Percentiles rank a stretch among this genome's conserved stretches.
Conservation (phyloP, 2,113 vertebrate genomes). For the Egretta garzetta region DNA sequence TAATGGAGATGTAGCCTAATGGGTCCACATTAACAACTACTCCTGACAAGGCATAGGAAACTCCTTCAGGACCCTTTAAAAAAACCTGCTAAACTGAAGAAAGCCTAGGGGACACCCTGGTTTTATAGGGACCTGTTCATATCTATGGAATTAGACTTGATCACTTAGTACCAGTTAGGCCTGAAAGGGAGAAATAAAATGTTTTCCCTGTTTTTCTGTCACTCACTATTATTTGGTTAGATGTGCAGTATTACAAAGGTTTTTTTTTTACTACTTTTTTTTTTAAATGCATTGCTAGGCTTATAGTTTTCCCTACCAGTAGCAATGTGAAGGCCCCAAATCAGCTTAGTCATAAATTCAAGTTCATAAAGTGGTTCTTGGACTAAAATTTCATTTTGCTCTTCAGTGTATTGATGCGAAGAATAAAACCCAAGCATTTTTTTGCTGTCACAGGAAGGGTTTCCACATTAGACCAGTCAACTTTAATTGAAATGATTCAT, state of each 20-base stretch:
- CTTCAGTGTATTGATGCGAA: not conserved
- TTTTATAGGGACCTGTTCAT: not conserved
- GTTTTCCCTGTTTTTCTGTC: not conserved
- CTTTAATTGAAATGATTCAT: not conserved
- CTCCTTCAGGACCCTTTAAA: not conserved
- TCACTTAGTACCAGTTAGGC: not conserved
- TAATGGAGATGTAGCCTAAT: not conserved
- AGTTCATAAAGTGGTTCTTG: not conserved
- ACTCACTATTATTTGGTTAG: not conserved
- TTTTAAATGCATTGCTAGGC: not conserved
- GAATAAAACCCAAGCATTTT: not conserved
- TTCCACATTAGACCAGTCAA: not conserved
- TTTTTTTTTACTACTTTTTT: no score
- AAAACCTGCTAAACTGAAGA: not conserved
- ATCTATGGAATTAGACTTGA: not conserved
- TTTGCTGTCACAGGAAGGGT: not conserved
- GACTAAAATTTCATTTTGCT: not conserved
- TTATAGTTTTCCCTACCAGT: rapidly evolving
- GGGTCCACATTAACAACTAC: not conserved
- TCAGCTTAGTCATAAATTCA: not conserved
- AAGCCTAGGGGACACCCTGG: not conserved
- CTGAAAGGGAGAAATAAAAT: not conserved
- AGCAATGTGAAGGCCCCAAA: not conserved
- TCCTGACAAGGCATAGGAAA: not conserved
- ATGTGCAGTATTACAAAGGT: not conserved